phyloP scores from a whole-genome alignment of 1,140 invertebrate genomes.

The Drosophila paulistorum region DNA sequence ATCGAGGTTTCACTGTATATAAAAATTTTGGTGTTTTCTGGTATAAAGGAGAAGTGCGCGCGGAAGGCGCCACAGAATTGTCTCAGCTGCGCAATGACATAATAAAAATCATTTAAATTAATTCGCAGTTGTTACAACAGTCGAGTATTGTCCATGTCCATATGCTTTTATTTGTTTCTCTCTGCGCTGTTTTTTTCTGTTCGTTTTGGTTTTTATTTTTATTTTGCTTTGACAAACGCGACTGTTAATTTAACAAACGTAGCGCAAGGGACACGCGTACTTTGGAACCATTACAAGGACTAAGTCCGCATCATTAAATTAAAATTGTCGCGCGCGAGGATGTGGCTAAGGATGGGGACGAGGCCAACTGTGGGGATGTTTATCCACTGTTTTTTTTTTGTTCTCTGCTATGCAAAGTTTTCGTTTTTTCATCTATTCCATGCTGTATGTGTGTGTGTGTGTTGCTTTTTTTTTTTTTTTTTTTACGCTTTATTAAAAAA shows the following conservation, averaged over 20 bases:
- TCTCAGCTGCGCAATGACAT: slow-evolving; percentile 78
- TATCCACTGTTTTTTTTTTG: slow-evolving; percentile 12
- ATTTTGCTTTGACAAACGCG: slow-evolving; percentile 65
- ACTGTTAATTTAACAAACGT: slow-evolving; percentile 77
- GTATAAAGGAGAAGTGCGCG: slow-evolving; percentile 4
- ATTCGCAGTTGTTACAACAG: slow-evolving; percentile 62
- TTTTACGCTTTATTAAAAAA: slow-evolving; percentile 77
- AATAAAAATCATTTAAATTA: slow-evolving; percentile 82
- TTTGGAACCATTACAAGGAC: slow-evolving; percentile 73
- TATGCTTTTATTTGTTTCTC: slow-evolving; percentile 78
- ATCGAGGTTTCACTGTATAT: too few species aligned
- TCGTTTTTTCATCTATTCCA: slow-evolving; percentile 30
- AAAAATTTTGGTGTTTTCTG: slow-evolving; percentile 14
- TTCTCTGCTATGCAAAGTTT: slow-evolving; percentile 52
- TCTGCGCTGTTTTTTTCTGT: slow-evolving; percentile 43
- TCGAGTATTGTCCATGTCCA: slow-evolving; percentile 43
- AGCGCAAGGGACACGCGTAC: slow-evolving; percentile 56
- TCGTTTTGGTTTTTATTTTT: slow-evolving; percentile 61
- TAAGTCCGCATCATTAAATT: slow-evolving; percentile 81
- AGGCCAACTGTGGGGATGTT: slow-evolving; percentile 31
- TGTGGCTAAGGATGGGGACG: slow-evolving; percentile 35
- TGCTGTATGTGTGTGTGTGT: too few species aligned
- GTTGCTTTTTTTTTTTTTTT: slow-evolving; percentile 2
- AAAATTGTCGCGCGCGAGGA: slow-evolving; percentile 65
- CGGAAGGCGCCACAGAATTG: slow-evolving; percentile 44